Conservation (phyloP, 92 coral and sea anemone species). For the Pocillopora grandis region DNA sequence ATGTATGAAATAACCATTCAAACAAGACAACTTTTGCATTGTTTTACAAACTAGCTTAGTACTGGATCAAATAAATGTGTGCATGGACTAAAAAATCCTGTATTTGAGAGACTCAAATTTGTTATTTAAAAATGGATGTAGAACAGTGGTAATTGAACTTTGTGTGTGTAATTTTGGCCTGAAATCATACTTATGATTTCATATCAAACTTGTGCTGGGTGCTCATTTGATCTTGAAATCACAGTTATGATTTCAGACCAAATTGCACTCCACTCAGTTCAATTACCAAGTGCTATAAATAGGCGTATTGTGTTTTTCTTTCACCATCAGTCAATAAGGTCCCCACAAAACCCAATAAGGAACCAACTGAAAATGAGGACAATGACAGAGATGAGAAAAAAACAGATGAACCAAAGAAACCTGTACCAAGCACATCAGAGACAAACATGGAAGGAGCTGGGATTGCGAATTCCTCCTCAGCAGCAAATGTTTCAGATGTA, state of each 20-base stretch:
- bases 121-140: too few relatives aligned
- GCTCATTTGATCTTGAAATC: background rate
- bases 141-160: too few relatives aligned
- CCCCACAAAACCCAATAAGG: background rate
- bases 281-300: background rate
- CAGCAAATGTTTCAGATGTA: background rate
- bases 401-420: background rate
- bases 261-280: too few relatives aligned
- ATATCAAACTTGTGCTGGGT: too few relatives aligned
- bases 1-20: too few relatives aligned
- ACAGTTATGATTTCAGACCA: background rate
- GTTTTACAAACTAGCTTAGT: too few relatives aligned
- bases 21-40: too few relatives aligned
- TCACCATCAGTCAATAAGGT: conserved; percentile 2
- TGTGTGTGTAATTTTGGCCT: too few relatives aligned
- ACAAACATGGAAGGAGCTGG: background rate
- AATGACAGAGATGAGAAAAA: background rate
- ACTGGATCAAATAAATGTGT: too few relatives aligned
- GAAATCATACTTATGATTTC: too few relatives aligned
- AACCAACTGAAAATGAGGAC: background rate
- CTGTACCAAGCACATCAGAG: background rate
- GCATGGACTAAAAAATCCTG: too few relatives aligned
- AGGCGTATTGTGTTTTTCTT: background rate
- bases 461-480: background rate
- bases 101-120: too few relatives aligned